Conservation (phyloP, 2,888 invertebrate genomes). For the Dicycla oo region DNA sequence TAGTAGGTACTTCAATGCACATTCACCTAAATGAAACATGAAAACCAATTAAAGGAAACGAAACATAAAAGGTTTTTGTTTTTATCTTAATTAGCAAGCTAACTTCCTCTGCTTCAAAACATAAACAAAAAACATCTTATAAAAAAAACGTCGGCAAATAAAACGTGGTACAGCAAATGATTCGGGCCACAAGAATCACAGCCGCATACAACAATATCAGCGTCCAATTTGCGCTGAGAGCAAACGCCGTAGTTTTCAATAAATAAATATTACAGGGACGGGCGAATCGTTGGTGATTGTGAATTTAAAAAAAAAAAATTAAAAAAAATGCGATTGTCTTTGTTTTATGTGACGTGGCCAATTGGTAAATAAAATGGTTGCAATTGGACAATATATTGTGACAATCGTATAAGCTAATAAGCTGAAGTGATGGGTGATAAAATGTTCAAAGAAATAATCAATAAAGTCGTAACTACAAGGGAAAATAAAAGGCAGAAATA, state of each 20-base stretch:
- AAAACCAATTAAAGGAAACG: too few species aligned
- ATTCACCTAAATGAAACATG: too few species aligned
- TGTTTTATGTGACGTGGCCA: neutral
- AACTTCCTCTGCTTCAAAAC: neutral
- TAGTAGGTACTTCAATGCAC: too few species aligned
- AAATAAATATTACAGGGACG: slow-evolving; percentile 60
- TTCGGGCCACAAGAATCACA: slow-evolving; percentile 45
- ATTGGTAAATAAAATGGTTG: neutral
- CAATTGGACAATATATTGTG: neutral
- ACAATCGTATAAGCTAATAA: neutral
- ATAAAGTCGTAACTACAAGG: too few species aligned
- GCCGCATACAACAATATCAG: slow-evolving; percentile 54
- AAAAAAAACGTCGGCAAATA: slow-evolving; percentile 48
- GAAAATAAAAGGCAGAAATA: neutral
- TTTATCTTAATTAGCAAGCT: too few species aligned
- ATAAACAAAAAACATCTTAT: slow-evolving; percentile 1
- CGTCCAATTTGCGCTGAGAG: slow-evolving; percentile 58
- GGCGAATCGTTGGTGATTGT: slow-evolving; percentile 15
- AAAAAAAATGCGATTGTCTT: neutral
- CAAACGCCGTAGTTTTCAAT: slow-evolving; percentile 58
- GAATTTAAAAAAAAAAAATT: slow-evolving; percentile 22
- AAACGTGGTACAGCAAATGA: slow-evolving; percentile 35
- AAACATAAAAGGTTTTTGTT: too few species aligned
- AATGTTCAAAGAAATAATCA: neutral
- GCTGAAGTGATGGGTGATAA: neutral